phyloP scores from a whole-genome alignment of 2,797 vertebrate species.

The Sebastes itinus region DNA sequence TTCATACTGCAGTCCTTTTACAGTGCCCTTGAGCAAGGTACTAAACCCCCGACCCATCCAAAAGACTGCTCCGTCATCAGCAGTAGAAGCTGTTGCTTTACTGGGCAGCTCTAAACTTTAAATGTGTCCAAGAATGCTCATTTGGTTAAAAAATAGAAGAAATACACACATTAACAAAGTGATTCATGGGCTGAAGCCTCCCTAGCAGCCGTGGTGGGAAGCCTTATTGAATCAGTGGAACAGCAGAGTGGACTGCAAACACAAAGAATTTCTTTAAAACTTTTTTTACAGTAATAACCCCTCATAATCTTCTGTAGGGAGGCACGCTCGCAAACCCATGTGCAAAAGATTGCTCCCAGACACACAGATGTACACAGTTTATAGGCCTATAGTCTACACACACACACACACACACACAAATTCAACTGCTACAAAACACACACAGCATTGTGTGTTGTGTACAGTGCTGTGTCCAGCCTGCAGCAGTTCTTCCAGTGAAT shows the following conservation, averaged over 20 bases:
- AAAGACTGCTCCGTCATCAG: conserved; percentile 1
- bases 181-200: not conserved
- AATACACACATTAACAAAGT: not conserved
- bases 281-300: conserved; percentile 49
- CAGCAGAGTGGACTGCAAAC: conserved; percentile 10
- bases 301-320: conserved; percentile 50
- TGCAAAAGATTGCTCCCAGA: conserved; percentile 65
- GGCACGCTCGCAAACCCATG: conserved; percentile 50
- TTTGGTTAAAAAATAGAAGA: not conserved
- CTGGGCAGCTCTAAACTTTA: not conserved
- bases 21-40: not conserved
- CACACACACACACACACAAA: conserved; percentile 9
- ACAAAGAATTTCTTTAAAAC: conserved; percentile 41
- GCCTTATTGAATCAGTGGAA: conserved; percentile 22
- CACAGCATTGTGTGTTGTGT: conserved; percentile 13
- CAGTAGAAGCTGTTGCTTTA: not conserved
- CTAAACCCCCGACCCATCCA: not conserved
- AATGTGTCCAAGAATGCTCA: conserved; percentile 1
- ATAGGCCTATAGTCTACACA: conserved; percentile 36
- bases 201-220: not conserved
- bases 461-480: conserved; percentile 44
- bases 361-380: conserved; percentile 64
- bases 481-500: conserved; percentile 78
- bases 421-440: not conserved
- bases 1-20: not conserved